These are phyloP conservation scores for Nycticorax nycticorax DNA, from an alignment of 2,113 vertebrate species.

Conservation along the genomic window DNA sequence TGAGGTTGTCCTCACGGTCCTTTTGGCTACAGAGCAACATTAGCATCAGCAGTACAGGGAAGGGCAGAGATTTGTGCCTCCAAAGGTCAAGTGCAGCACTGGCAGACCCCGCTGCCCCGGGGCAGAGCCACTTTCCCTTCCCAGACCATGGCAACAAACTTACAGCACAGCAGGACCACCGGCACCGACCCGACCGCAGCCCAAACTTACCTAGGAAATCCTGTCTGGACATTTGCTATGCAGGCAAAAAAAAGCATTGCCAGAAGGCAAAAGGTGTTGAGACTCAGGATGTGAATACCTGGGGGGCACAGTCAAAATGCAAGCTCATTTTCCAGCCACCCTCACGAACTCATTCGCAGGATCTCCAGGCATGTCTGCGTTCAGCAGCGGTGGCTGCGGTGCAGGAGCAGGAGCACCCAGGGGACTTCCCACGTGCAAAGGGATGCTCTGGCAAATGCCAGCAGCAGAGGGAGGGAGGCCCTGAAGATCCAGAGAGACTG, in stretches of 20 bases:
- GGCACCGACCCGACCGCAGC: accelerated
- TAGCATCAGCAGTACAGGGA: not conserved
- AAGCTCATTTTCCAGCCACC: not conserved
- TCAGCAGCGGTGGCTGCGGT: accelerated
- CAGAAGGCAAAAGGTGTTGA: not conserved
- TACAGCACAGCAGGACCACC: not conserved
- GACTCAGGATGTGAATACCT: not conserved
- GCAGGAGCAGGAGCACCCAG: not conserved
- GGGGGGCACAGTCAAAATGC: not conserved
- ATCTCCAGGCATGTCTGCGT: accelerated
- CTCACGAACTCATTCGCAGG: not conserved
- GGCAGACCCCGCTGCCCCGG: not conserved
- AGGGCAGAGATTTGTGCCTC: not conserved
- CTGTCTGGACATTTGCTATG: not conserved
- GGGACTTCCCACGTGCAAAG: not conserved
- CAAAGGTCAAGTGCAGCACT: not conserved
- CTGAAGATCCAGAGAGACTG: accelerated
- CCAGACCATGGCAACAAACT: not conserved
- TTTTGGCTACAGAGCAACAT: not conserved
- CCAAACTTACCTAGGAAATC: not conserved
- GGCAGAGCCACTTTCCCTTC: not conserved
- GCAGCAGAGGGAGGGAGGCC: not conserved
- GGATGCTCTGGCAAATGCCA: not conserved
- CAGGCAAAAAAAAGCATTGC: not conserved
- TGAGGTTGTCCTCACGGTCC: not conserved